Conservation (phyloP, 1,140 invertebrate species). For the Phortica variegata region DNA sequence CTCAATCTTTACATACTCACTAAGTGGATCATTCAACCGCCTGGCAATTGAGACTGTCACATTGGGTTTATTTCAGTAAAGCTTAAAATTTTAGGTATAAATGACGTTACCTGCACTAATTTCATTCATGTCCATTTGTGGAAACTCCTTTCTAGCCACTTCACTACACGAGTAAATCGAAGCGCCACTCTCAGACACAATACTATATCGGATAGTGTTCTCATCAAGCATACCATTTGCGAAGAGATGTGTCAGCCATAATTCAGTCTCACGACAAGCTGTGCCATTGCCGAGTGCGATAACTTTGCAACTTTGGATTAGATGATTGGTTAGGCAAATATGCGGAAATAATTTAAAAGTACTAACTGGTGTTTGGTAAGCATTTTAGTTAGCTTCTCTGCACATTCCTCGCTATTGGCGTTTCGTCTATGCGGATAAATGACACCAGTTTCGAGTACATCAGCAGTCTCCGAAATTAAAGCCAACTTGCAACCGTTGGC, state of each 20-base stretch:
- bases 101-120: constrained; percentile 69
- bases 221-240: constrained; percentile 60
- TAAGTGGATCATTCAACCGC: constrained; percentile 83
- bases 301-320: constrained; percentile 63
- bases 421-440: constrained; percentile 65
- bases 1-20: constrained; percentile 89
- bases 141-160: constrained; percentile 82
- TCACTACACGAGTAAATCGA: constrained; percentile 87
- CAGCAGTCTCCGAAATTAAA: constrained; percentile 69
- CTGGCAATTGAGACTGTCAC: constrained; percentile 76
- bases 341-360: constrained; percentile 23
- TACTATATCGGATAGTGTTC: constrained; percentile 70
- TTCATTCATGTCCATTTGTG: constrained; percentile 75
- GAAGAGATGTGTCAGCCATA: constrained; percentile 70
- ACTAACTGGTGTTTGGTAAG: constrained; percentile 35
- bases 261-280: constrained; percentile 83
- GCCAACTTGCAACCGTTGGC: constrained; percentile 83
- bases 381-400: constrained; percentile 32
- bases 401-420: constrained; percentile 25
- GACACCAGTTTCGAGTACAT: constrained; percentile 68
- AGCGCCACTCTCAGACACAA: constrained; percentile 85
- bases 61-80: neutral
- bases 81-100: too few species aligned
- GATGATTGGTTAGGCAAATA: neutral
- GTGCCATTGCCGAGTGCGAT: constrained; percentile 88